Conservation (phyloP, 2,888 invertebrate species). For the Cinara cedri region DNA sequence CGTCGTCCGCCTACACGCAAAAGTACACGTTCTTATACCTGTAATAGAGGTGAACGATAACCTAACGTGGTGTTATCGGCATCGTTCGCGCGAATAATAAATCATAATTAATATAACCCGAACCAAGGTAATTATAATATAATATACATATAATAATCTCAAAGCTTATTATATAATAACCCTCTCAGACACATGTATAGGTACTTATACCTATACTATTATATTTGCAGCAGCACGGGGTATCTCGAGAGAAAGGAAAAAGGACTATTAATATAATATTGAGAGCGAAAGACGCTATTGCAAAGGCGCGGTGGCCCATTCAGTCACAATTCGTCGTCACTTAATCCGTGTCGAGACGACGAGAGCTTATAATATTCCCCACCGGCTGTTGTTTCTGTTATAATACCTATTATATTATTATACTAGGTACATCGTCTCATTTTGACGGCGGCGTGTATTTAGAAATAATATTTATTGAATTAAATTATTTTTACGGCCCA, state of each 20-base stretch:
- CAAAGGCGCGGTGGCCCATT: background rate
- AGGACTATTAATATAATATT: constrained; percentile 1
- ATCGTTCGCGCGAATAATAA: background rate
- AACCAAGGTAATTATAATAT: constrained; percentile 1
- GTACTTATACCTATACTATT: background rate
- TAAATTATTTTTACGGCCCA: too few species aligned
- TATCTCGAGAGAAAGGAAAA: background rate
- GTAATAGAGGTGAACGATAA: too few species aligned
- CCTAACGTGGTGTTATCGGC: too few species aligned
- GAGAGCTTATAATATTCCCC: constrained; percentile 1
- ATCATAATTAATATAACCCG: background rate
- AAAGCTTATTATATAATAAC: background rate
- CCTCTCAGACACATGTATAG: background rate
- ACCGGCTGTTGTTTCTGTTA: background rate
- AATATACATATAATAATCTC: constrained; percentile 2
- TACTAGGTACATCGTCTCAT: background rate
- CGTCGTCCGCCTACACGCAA: too few species aligned
- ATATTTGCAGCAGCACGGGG: too few species aligned
- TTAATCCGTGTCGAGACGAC: constrained; percentile 32
- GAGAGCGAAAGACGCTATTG: background rate
- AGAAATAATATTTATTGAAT: too few species aligned
- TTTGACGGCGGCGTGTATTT: too few species aligned
- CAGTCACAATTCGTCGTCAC: constrained; percentile 4
- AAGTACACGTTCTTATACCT: too few species aligned
- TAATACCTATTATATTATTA: background rate